Evolutionary conservation across 1,140 invertebrate species (phyloP).

Genomic region (Brachionus sp.): DNA sequence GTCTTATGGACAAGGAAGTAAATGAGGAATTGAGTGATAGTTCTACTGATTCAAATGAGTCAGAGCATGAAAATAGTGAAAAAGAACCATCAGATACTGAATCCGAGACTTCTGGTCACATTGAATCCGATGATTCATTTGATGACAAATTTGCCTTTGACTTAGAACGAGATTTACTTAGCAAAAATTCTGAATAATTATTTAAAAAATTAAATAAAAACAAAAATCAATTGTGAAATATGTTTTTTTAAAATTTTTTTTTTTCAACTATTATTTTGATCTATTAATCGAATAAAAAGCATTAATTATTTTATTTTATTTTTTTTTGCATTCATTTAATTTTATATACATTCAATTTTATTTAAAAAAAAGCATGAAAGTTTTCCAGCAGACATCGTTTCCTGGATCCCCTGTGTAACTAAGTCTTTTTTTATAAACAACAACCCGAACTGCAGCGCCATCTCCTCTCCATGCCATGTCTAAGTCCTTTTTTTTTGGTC

Average conservation of each 20-base stretch:
- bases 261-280: background rate
- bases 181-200: constrained; percentile 7
- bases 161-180: constrained; percentile 14
- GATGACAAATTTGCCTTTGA: constrained; percentile 18
- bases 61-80: background rate
- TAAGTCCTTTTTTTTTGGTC: too few relatives aligned
- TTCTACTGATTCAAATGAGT: background rate
- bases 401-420: too few relatives aligned
- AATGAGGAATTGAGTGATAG: constrained; percentile 16
- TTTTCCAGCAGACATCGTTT: too few relatives aligned
- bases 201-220: background rate
- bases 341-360: too few relatives aligned
- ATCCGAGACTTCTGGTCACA: background rate
- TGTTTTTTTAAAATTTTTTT: background rate
- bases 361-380: too few relatives aligned
- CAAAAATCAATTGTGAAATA: background rate
- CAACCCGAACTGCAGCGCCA: too few relatives aligned
- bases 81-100: background rate
- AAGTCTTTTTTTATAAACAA: too few relatives aligned
- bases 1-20: constrained; percentile 30
- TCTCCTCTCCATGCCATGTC: too few relatives aligned
- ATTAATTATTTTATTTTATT: background rate
- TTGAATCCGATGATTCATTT: constrained; percentile 20
- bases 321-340: too few relatives aligned
- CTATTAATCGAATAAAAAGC: background rate